phyloP scores from a whole-genome alignment of 2,113 vertebrate genomes.

The Anas platyrhynchos region DNA sequence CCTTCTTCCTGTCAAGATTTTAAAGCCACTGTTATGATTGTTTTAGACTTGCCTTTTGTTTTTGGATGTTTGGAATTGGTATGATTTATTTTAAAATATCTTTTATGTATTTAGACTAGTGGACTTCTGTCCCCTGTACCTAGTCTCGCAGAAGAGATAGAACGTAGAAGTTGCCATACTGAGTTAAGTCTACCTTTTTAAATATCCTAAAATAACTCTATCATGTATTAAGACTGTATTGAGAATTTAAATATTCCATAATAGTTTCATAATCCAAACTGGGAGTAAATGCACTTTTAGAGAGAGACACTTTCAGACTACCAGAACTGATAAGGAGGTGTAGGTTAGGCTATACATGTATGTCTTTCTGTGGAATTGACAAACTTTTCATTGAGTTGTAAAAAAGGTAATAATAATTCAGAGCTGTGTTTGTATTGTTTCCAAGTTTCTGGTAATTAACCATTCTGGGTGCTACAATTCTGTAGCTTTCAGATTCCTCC shows the following conservation, averaged over 20 bases:
- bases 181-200: neutral
- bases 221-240: neutral
- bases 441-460: neutral
- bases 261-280: neutral
- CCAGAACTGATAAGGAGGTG: neutral
- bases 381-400: neutral
- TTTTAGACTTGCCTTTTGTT: neutral
- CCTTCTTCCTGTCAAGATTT: neutral
- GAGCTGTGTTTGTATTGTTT: neutral
- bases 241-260: neutral
- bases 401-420: neutral
- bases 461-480: neutral
- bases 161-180: neutral
- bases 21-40: neutral
- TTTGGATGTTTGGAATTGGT: neutral
- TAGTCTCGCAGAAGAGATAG: neutral
- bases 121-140: neutral
- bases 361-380: neutral
- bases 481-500: neutral
- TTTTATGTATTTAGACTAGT: neutral
- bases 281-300: neutral
- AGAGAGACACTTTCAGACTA: neutral
- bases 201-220: neutral
- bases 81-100: neutral
- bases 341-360: neutral